Evolutionary conservation across 2,113 vertebrate genomes (phyloP).

Genomic region (Anguilla rostrata): DNA sequence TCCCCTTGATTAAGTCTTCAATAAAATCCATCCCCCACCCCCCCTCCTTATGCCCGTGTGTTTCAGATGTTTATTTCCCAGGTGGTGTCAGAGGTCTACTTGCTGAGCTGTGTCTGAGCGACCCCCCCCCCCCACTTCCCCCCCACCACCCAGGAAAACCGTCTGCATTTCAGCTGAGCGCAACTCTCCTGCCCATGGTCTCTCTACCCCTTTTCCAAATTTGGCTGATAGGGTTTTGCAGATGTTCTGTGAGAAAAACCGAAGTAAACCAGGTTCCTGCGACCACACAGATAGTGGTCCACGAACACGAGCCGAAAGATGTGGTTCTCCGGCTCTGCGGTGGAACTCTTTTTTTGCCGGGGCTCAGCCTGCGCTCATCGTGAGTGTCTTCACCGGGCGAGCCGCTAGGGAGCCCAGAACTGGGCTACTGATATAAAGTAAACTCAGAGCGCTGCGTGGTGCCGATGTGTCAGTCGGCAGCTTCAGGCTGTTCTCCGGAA

Average conservation of each 20-base stretch:
- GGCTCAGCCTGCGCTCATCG: too few species aligned
- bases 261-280: neutral
- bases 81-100: conserved; percentile 65
- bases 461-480: neutral
- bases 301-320: neutral
- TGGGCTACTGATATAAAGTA: neutral
- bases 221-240: conserved; percentile 33
- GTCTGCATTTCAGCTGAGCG: conserved; percentile 45
- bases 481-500: neutral
- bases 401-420: neutral
- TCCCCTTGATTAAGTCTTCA: conserved; percentile 75
- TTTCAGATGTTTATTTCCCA: conserved; percentile 76
- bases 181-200: conserved; percentile 49
- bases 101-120: conserved; percentile 56
- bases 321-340: neutral
- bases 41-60: conserved; percentile 60
- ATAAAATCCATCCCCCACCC: conserved; percentile 76
- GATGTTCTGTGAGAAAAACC: neutral
- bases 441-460: neutral
- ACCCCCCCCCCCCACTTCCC: conserved; percentile 39
- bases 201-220: conserved; percentile 46
- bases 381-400: too few species aligned
- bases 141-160: conserved; percentile 38
- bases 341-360: neutral
- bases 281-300: neutral